These are phyloP conservation scores for Drosophila biarmipes DNA, from an alignment of 1,140 invertebrate species.

Conservation along the genomic window DNA sequence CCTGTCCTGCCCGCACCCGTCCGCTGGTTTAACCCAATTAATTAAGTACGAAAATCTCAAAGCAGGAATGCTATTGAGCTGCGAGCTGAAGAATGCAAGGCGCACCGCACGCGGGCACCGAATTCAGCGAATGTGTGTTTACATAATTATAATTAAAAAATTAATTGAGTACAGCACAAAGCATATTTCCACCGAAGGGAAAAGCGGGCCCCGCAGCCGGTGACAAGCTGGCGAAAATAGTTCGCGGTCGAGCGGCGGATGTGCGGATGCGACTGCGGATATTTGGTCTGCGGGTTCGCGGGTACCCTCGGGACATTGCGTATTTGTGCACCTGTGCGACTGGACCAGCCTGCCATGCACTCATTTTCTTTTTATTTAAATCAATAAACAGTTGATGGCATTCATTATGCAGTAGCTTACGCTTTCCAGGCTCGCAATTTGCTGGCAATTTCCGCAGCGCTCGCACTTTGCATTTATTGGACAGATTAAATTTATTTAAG, in stretches of 20 bases:
- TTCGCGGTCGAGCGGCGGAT: slow-evolving; percentile 14
- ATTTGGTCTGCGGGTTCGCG: slow-evolving; percentile 12
- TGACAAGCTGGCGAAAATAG: slow-evolving; percentile 18
- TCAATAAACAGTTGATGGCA: slow-evolving; percentile 50
- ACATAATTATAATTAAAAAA: slow-evolving; percentile 67
- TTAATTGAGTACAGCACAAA: slow-evolving; percentile 71
- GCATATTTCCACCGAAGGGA: slow-evolving; percentile 56
- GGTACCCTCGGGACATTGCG: slow-evolving; percentile 22
- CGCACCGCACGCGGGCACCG: slow-evolving; percentile 6
- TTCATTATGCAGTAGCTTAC: slow-evolving; percentile 64
- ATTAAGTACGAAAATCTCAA: slow-evolving; percentile 50
- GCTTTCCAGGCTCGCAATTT: slow-evolving; percentile 56
- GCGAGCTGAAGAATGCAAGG: slow-evolving; percentile 15
- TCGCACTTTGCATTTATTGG: slow-evolving; percentile 59
- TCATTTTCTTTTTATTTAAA: slow-evolving; percentile 55
- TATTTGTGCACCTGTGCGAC: slow-evolving; percentile 2
- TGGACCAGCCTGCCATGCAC: slow-evolving; percentile 3
- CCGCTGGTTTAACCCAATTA: slow-evolving; percentile 31
- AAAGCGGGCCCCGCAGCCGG: neutral
- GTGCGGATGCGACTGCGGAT: slow-evolving; percentile 7
- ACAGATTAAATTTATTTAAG: slow-evolving; percentile 79
- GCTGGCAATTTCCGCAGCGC: slow-evolving; percentile 67
- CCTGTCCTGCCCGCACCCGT: too few relatives aligned
- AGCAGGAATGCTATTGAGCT: slow-evolving; percentile 66
- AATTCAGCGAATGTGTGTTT: slow-evolving; percentile 50